Conservation (phyloP, 2,113 vertebrate species). For the Chascanopsetta lugubris region DNA sequence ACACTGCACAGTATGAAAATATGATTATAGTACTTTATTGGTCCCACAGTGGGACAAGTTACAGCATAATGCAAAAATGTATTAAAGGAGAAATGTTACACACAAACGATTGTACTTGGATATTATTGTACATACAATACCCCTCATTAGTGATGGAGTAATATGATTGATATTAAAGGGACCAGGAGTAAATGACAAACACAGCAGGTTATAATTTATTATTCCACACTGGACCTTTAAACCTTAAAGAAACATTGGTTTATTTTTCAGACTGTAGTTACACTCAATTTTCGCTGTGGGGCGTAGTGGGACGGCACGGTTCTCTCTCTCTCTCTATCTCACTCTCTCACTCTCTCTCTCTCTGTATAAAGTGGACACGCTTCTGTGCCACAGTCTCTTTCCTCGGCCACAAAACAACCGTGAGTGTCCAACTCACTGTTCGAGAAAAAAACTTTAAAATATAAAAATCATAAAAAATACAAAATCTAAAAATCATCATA, state of each 20-base stretch:
- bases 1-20: too few species aligned
- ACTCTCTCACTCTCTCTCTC: slow-evolving; percentile 73
- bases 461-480: slow-evolving; percentile 76
- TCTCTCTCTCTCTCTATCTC: slow-evolving; percentile 73
- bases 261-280: slow-evolving; percentile 14
- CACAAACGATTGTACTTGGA: too few species aligned
- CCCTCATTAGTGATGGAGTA: too few species aligned
- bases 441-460: slow-evolving; percentile 79
- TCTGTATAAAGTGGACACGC: slow-evolving; percentile 82
- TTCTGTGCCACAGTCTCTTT: slow-evolving; percentile 80
- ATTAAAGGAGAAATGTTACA: too few species aligned
- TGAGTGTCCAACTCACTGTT: slow-evolving; percentile 84
- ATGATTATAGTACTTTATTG: too few species aligned
- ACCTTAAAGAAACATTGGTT: background rate
- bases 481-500: slow-evolving; percentile 77
- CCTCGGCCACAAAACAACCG: slow-evolving; percentile 79
- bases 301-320: slow-evolving; percentile 39
- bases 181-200: too few species aligned
- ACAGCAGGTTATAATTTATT: too few species aligned
- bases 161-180: too few species aligned
- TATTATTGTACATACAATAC: too few species aligned
- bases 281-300: slow-evolving; percentile 81
- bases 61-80: too few species aligned
- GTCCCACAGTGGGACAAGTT: too few species aligned
- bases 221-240: background rate